Base-by-base conservation (phyloP, 2,888 invertebrate genomes). In the Cataglyphis livida region DNA sequence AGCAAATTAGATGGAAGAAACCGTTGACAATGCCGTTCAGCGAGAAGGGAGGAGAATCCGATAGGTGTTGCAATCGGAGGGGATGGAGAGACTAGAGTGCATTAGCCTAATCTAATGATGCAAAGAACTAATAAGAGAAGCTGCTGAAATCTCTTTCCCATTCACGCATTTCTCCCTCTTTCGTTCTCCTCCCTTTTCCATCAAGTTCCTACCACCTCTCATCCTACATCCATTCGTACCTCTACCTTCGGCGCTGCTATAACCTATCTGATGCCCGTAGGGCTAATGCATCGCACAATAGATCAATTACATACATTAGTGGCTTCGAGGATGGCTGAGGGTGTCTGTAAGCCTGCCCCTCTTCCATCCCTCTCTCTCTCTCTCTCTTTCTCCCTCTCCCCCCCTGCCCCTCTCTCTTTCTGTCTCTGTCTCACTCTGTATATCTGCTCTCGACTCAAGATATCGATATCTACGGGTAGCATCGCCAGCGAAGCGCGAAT, bases 231-330 rank as follows among this genome's bases (percentile, higher is more conserved):
- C 85, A 38, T 82, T 81, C 71, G 64, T 61, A 62, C 84, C 74
- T 81, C 73, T 78, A 86, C 86, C 85, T 85, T 84, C 61, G 71
- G 61, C 75, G 35, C 68, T 79, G 82, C 90, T 89, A 89, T 90
- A 91, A 89, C 88, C 90, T 91, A 91, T 91, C 90, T 87, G 85
- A 86, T 86, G 90, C 89, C 90, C 85, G 89, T 90, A 91, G 92
- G 90, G 91, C 93, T 93, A 93, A 93, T 93, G 93, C 92, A 94
- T 92, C 90, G 91, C 91, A 94, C 93, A 94, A 93, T 94, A 92
- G 94, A 94, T 94, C 93, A 94, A 94, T 94, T 94, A 94, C 93
- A 92, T 92, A 92, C 93, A 93, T 94, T 93, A 93, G 93, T 90
- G 89, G 89, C 88, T 88, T 88, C 89, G 90, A 88, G 90, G 88